Base-by-base conservation (phyloP, 2,113 vertebrate genomes). In the Tichodroma muraria region DNA sequence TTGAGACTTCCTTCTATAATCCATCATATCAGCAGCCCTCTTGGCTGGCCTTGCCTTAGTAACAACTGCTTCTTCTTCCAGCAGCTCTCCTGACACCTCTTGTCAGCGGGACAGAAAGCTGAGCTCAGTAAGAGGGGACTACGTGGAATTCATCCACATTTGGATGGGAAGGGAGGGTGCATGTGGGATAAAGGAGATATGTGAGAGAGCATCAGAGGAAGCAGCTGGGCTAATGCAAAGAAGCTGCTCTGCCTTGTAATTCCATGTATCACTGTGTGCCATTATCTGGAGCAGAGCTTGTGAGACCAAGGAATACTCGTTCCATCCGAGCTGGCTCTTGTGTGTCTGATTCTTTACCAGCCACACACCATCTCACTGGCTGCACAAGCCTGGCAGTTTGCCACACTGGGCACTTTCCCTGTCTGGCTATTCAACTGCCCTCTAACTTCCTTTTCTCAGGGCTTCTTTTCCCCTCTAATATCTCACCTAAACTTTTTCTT, bases 401-500 rank as follows among this genome's bases (percentile, higher is more conserved):
- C 76, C 68, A 31, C 37, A 1, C 40, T 49, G 60, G 82, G 44
- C 57, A 8, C 75, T 15, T 33, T 17, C 56, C 60, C 88, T 80
- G 10, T 22, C 22, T 6, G 4, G 53, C 56, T 86, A 3, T 93
- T 83, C 49, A 44, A 64, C 80, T 88, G 56, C 76, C 61, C 61
- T 49, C 8, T 25, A 8, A 5, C 59, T 70, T 69, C 47, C 54
- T 87, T 73, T 70, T 56, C 64, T 77, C 40, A 49, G 70, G 27
- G 60, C 47, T 76, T 82, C 81, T 87, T 77, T 50, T 27, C 6
- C 28, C 28, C 24, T 10, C 45, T 53, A 77, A 60, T 88, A 94
- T 35, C 68, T 94, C 89, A 82, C 71, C 92, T 78, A 83, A 83
- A 90, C 56, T 80, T 91, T 72, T 90, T 87, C 77, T 94, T 89